Evolutionary conservation across 2,113 vertebrate genomes (phyloP), one percentile per base, ranked within the genome.

Genomic region (Gallinago paraguaiae): DNA sequence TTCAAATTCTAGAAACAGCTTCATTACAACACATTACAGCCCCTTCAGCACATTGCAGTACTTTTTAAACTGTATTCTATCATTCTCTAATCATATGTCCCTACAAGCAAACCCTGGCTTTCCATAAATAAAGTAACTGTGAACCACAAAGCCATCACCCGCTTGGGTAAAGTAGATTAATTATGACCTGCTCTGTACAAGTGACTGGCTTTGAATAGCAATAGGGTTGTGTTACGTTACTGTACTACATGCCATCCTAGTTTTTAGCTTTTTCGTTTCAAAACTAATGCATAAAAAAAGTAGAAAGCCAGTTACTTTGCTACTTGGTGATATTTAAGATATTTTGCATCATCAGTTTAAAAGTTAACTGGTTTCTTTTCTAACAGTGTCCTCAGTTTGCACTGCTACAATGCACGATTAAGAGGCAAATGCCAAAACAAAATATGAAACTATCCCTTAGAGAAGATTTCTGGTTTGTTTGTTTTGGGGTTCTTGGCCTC

Each of bases 81-180:
- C 60, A 28, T 59, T 90, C 70, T 88, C 48, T 57, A 53, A 72
- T 70, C 6, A 8, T 56, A 64, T 51, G 91, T 93, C 35, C 27
- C 84, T 79, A 94, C n/a, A 75, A 65, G 61, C 18, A 41, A 61
- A 70, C 51, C 25, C 28, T 45, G 28, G 33, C 79, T 91, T 77
- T 95, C 78, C 7, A 17, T 25, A 68, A 85, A 87, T 70, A 37
- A 94, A 96, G 82, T 45, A 87, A 84, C 68, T 63, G 19, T 60
- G 64, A 92, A 72, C 59, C 31, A 10, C 65, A 86, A 96, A 95
- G 83, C 59, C 88, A 91, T 78, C 82, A 64, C 61, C 81, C 71
- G 82, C 6, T 83, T 30, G 35, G 39, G 76, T 93, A 82, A 60
- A 82, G 53, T 28, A 41, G 51, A 57, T 68, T 64, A 76, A 70